phyloP scores from a whole-genome alignment of 1,140 invertebrate genomes.

The Macrotrachela quadricornifera region DNA sequence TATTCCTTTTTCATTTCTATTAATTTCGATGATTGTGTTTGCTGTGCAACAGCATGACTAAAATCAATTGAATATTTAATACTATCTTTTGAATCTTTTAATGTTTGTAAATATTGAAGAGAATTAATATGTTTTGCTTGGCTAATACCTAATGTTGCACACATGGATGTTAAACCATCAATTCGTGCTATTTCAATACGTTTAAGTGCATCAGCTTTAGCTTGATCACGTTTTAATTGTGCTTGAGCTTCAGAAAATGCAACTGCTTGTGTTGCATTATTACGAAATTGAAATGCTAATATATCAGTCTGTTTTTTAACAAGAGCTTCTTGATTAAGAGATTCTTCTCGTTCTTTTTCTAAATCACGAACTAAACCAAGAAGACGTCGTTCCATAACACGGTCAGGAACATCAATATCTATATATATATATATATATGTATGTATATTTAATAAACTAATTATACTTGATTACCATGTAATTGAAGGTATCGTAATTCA shows the following conservation, averaged over 20 bases:
- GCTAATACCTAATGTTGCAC: constrained; percentile 11
- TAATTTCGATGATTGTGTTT: no score
- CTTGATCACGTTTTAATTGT: constrained; percentile 9
- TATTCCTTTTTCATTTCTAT: no score
- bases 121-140: constrained; percentile 16
- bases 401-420: constrained; percentile 13
- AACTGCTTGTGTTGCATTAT: constrained; percentile 15
- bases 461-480: constrained; percentile 6
- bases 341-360: constrained; percentile 15
- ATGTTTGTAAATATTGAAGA: constrained; percentile 19
- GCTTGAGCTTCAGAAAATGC: constrained; percentile 14
- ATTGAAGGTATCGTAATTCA: constrained; percentile 19
- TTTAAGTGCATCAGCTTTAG: constrained; percentile 16
- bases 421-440: no score
- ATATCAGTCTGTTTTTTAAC: constrained; percentile 16
- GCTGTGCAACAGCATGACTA: neutral
- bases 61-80: constrained; percentile 20
- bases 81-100: constrained; percentile 12
- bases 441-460: no score
- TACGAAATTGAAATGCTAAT: constrained; percentile 8
- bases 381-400: constrained; percentile 17
- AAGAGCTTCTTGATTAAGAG: constrained; percentile 16
- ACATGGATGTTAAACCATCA: constrained; percentile 16
- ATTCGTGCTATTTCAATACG: constrained; percentile 15
- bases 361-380: constrained; percentile 15